phyloP scores from a whole-genome alignment of 2,888 invertebrate genomes.

The Conomelus anceps region DNA sequence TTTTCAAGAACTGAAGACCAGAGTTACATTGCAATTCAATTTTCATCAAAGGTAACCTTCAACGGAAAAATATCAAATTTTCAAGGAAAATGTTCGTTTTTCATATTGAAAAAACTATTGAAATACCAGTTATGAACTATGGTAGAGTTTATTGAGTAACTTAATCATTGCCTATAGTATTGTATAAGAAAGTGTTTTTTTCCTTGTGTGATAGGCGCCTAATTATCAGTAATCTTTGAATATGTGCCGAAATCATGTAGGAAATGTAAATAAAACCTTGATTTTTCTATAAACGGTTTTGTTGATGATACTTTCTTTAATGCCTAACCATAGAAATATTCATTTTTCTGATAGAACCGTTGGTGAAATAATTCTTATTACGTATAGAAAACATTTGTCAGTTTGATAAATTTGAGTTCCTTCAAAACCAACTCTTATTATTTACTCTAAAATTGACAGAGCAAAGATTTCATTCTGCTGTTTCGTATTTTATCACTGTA shows the following conservation, averaged over 20 bases:
- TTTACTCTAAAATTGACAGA: too few relatives aligned
- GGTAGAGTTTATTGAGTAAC: too few relatives aligned
- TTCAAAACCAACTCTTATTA: too few relatives aligned
- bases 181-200: not conserved
- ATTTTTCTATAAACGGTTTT: not conserved
- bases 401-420: too few relatives aligned
- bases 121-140: not conserved
- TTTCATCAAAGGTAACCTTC: not conserved
- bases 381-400: too few relatives aligned
- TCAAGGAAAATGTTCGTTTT: not conserved
- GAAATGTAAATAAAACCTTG: not conserved
- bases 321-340: too few relatives aligned
- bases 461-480: too few relatives aligned
- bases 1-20: slow-evolving; percentile 44
- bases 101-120: not conserved
- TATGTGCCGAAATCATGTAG: not conserved
- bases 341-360: too few relatives aligned
- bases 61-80: not conserved
- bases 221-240: not conserved
- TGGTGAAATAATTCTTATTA: too few relatives aligned
- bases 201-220: not conserved
- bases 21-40: too few relatives aligned
- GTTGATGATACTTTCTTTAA: not conserved
- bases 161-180: not conserved
- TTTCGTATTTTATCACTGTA: too few relatives aligned